Percentiles rank a stretch among this genome's conserved stretches.
These are phyloP conservation scores for Stramonita haemastoma DNA, from an alignment of 2,888 invertebrate genomes.

Conservation along the genomic window DNA sequence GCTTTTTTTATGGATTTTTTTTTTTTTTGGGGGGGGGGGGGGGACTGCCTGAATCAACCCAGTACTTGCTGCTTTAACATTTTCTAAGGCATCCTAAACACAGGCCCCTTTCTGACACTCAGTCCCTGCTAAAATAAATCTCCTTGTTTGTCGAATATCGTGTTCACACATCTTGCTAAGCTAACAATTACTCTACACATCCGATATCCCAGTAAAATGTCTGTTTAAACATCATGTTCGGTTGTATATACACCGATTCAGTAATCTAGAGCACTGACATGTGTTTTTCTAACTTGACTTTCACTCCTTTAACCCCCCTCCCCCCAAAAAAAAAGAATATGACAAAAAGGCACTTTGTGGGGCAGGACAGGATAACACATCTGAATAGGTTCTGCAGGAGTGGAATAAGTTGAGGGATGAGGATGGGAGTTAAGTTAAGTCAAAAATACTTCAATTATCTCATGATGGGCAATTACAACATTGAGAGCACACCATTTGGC, in stretches of 20 bases:
- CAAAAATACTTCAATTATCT: no score
- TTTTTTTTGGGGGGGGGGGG: no score
- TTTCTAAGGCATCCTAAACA: background rate
- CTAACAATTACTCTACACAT: constrained; percentile 1
- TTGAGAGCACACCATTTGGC: no score
- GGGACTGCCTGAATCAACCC: no score
- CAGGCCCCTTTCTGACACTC: background rate
- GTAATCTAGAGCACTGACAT: background rate
- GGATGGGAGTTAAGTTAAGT: no score
- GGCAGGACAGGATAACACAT: background rate
- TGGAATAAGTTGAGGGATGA: no score
- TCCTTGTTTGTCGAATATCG: background rate
- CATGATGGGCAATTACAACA: no score
- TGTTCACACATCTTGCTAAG: background rate
- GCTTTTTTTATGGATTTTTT: background rate
- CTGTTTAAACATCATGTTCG: background rate
- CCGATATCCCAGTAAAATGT: background rate
- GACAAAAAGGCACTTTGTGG: background rate
- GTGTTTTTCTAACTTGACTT: background rate
- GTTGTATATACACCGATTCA: background rate
- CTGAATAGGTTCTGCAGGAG: no score
- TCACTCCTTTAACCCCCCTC: background rate
- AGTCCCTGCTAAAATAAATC: background rate
- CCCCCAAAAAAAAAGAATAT: background rate
- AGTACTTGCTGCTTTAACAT: constrained; percentile 2